Conservation (phyloP, 2,888 invertebrate genomes). For the Cantharis flavilabris region DNA sequence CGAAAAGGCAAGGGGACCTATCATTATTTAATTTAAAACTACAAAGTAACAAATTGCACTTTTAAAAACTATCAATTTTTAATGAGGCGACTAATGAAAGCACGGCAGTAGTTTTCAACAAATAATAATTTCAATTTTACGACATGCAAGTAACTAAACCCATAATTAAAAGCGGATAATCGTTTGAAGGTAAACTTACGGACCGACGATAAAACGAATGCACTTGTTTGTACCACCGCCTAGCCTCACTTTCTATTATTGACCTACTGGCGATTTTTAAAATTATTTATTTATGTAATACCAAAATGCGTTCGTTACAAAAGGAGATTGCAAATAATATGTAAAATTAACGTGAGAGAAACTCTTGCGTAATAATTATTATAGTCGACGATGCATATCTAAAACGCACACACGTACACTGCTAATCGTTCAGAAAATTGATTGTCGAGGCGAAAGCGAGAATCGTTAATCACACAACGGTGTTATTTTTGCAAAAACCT, state of each 20-base stretch:
- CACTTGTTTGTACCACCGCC: background rate
- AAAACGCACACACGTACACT: background rate
- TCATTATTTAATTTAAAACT: constrained; percentile 27
- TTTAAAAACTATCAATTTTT: background rate
- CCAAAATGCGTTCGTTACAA: background rate
- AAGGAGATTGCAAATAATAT: background rate
- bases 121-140: background rate
- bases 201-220: constrained; percentile 2
- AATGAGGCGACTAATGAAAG: background rate
- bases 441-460: too few relatives aligned
- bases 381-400: background rate
- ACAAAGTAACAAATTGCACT: constrained; percentile 14
- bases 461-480: too few relatives aligned
- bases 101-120: background rate
- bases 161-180: constrained; percentile 11
- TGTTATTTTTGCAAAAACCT: too few relatives aligned
- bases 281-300: background rate
- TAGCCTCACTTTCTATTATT: constrained; percentile 12
- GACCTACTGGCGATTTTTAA: constrained; percentile 11
- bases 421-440: background rate
- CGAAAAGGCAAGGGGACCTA: constrained; percentile 11
- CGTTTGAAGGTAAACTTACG: constrained; percentile 7
- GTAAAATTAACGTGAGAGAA: constrained; percentile 13
- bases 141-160: background rate
- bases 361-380: background rate